Percentiles rank a stretch among this genome's conserved stretches.
Evolutionary conservation across 2,888 invertebrate species (phyloP).

Genomic region (Philaethria dido): DNA sequence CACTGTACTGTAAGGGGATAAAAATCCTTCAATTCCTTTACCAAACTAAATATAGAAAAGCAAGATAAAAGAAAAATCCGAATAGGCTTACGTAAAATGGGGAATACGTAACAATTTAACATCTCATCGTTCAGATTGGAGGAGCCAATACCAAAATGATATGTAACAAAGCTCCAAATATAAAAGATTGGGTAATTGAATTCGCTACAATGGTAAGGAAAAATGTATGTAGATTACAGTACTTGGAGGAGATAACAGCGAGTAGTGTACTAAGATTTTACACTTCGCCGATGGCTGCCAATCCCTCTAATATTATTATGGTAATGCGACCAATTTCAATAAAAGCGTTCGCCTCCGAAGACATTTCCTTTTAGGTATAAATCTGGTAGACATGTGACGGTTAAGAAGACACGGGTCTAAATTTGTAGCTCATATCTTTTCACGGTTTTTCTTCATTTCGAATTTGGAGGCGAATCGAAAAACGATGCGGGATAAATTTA

Average conservation of each 20-base stretch:
- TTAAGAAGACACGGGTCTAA: conserved; percentile 64
- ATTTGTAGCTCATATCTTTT: conserved; percentile 74
- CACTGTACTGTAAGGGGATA: conserved; percentile 16
- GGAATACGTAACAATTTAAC: conserved; percentile 42
- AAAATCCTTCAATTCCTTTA: conserved; percentile 23
- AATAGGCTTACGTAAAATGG: conserved; percentile 38
- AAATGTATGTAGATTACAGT: conserved; percentile 67
- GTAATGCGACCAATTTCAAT: conserved; percentile 81
- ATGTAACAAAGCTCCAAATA: conserved; percentile 62
- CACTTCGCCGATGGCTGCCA: conserved; percentile 77
- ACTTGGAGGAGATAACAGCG: conserved; percentile 62
- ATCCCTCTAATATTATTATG: conserved; percentile 83
- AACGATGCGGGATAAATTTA: conserved; percentile 45
- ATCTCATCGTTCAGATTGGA: conserved; percentile 43
- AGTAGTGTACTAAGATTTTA: conserved; percentile 72
- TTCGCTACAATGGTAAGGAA: conserved; percentile 66
- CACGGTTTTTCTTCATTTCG: conserved; percentile 58
- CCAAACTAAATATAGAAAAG: conserved; percentile 32
- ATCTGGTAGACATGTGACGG: conserved; percentile 72
- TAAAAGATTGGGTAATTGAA: conserved; percentile 73
- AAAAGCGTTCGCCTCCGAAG: conserved; percentile 74
- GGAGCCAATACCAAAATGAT: conserved; percentile 46
- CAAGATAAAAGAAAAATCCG: conserved; percentile 36
- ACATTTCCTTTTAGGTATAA: conserved; percentile 73
- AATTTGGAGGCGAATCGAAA: conserved; percentile 57